phyloP scores from a whole-genome alignment of 2,113 vertebrate genomes.

The Arizona elegans region DNA sequence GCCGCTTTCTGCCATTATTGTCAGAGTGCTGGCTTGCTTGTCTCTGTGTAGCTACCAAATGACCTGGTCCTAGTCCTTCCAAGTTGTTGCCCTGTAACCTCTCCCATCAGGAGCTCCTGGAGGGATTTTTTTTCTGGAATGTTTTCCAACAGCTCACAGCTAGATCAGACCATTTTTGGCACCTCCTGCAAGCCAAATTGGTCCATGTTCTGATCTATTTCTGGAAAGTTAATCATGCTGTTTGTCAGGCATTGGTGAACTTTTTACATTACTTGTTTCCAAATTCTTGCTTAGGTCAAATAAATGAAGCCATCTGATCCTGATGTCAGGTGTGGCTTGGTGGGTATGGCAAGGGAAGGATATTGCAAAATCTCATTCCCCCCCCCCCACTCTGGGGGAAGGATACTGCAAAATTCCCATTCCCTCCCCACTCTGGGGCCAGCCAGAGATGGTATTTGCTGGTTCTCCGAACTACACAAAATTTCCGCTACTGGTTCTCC shows the following conservation, averaged over 20 bases:
- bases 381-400: no score
- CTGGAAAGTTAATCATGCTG: neutral
- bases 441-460: no score
- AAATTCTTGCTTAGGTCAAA: neutral
- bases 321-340: neutral
- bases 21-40: neutral
- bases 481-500: no score
- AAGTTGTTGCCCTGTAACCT: neutral
- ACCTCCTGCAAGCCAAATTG: neutral
- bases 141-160: neutral
- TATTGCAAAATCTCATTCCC: no score
- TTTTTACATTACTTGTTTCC: neutral
- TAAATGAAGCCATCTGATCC: neutral
- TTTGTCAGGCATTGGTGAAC: neutral
- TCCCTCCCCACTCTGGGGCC: no score
- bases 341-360: no score
- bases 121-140: neutral
- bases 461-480: no score
- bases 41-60: neutral
- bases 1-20: neutral
- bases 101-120: neutral
- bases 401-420: no score
- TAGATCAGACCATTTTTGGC: neutral
- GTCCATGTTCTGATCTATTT: neutral
- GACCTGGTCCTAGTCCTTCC: neutral